Conservation (phyloP, 2,113 vertebrate genomes). For the Apus apus region DNA sequence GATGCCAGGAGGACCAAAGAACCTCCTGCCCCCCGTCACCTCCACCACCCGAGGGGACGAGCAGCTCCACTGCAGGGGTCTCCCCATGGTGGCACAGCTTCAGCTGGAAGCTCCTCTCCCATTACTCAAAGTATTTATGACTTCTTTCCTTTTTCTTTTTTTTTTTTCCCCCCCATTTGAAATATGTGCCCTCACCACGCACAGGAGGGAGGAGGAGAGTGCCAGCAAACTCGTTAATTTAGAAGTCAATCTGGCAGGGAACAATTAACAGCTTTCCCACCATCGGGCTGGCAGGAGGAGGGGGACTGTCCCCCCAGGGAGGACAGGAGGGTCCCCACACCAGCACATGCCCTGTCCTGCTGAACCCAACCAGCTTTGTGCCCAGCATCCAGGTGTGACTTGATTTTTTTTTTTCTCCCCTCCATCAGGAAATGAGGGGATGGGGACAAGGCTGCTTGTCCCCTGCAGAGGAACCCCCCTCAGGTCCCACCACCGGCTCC, state of each 20-base stretch:
- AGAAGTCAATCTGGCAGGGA: slow-evolving; percentile 62
- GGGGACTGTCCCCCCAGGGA: not conserved
- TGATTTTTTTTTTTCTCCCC: too few species aligned
- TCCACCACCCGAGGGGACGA: fast-evolving
- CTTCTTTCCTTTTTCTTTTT: not conserved
- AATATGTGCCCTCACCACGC: slow-evolving; percentile 39
- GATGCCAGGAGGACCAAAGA: fast-evolving
- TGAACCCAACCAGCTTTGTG: fast-evolving
- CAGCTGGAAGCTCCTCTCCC: slow-evolving; percentile 33
- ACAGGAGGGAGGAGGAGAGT: slow-evolving; percentile 55
- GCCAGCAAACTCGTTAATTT: slow-evolving; percentile 64
- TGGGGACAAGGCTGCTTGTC: not conserved
- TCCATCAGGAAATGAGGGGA: fast-evolving
- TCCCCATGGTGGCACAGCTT: not conserved
- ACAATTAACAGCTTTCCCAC: slow-evolving; percentile 64
- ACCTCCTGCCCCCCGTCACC: not conserved
- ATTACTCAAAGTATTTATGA: slow-evolving; percentile 52
- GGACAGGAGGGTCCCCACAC: not conserved
- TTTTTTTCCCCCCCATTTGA: not conserved
- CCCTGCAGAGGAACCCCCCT: not conserved
- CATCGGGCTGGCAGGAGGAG: not conserved
- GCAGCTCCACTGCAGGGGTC: fast-evolving
- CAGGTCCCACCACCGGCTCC: not conserved
- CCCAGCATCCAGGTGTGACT: not conserved
- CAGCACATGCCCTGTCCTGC: not conserved